Evolutionary conservation across 1,140 invertebrate species (phyloP), one percentile per base, ranked within the genome.

Genomic region (Eulimnadia texana): DNA sequence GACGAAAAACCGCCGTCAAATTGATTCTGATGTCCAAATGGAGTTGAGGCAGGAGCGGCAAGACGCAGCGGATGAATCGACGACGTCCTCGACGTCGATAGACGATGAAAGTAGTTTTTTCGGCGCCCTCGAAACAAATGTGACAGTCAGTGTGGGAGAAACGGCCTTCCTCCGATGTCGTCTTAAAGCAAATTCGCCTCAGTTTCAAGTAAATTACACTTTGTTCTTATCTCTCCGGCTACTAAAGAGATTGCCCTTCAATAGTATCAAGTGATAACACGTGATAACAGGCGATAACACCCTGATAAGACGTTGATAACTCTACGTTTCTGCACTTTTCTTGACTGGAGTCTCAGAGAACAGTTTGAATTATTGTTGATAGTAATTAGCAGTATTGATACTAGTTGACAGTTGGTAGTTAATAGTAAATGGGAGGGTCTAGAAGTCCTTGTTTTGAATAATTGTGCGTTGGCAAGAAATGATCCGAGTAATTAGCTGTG

Each of bases 161-260:
- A 87, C 85, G 1, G 87, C 87, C 24, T 90, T 88, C 71, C 77
- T 90, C 19, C 84, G 88, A 72, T 91, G 88, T 72, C 77, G 80
- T 69, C 82, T 85, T 63, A 53, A 42, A 58, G 55, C 27, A 20
- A 61, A 47, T 55, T 23, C 51, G 11, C 33, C 33, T 42, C 50
- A 61, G 51, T 51, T 53, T 52, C 60, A 61, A 54, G 60, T 61
- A 10, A 51, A 50, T 50, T 19, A 49, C n/a, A n/a, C 13, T 51
- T 20, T 33, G 16, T 9, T 16, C 6, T 9, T 9, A 42, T 42
- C 33, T 42, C 33, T 42, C 33, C 16, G 6, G 33, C n/a, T n/a
- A n/a, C n/a, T n/a, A n/a, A n/a, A n/a, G n/a, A n/a, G 16, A 16
- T 42, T 16, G 16, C 16, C 33, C 33, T 42, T 16, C 16, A 16